Evolutionary conservation across 1,140 invertebrate species (phyloP), one percentile per base, ranked within the genome.

Genomic region (Lanistes nyassanus): DNA sequence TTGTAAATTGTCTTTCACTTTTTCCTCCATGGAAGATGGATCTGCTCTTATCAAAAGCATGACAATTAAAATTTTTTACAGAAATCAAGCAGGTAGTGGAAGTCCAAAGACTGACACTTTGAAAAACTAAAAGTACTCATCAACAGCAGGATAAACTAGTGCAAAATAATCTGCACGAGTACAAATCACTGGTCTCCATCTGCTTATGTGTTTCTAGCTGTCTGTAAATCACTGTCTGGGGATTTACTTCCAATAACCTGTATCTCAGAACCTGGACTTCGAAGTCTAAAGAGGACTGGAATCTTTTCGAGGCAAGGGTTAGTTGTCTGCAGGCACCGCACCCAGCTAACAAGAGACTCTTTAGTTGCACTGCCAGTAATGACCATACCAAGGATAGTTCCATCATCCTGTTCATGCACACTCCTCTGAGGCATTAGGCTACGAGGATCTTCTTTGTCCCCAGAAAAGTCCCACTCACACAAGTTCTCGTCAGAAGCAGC

Each of bases 401-500:
- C 95, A 89, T 99, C 96, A 47, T 95, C 92, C 90, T 99, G 96
- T 88, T 98, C 95, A 87, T 99, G 97, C 6, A 98, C 92, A 36
- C 82, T 84, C 19, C 92, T 92, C 21, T 92, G 91, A 39, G 85
- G 77, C 19, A 76, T 56, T 4, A 86, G 71, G 1, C 85, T 51
- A 39, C 67, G 75, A 47, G 68, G 74, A 9, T 86, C 67, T 47
- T 87, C 83, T n/a, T 82, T 81, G 65, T 84, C 82, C 76, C 83
- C 81, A 60, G 82, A 73, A 26, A 74, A 79, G n/a, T 47, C 74
- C 77, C 79, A 84, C 29, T 80, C 62, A 72, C 83, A 85, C 39
- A 85, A 68, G 69, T 79, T 72, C 13, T 68, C 23, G n/a, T 79
- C 72, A 70, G 67, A 53, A 39, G 77, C 78, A 64, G 77, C 76